Evolutionary conservation across 2,113 vertebrate genomes (phyloP).

Genomic region (Procapra przewalskii): DNA sequence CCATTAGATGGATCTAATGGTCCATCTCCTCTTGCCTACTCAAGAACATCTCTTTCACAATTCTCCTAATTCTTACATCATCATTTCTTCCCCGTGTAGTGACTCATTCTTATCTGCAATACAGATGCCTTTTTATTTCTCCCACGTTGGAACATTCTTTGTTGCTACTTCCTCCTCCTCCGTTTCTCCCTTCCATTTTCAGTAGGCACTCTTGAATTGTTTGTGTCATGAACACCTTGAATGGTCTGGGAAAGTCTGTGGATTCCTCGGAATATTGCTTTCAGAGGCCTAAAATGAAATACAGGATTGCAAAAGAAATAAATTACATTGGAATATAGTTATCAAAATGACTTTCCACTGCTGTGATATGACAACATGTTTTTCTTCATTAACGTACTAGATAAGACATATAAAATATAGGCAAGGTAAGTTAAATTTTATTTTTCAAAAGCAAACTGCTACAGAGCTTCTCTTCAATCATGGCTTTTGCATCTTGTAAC

Average conservation of each 20-base stretch:
- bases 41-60: background rate
- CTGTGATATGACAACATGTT: background rate
- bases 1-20: too few relatives aligned
- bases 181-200: background rate
- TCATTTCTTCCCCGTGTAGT: background rate
- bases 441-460: background rate
- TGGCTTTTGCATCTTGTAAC: background rate
- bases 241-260: background rate
- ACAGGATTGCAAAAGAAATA: background rate
- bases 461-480: background rate
- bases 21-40: background rate
- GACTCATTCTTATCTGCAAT: conserved; percentile 29
- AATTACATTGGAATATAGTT: background rate
- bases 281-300: conserved; percentile 17
- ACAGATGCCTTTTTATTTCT: background rate
- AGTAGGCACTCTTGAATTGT: background rate
- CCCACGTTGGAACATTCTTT: background rate
- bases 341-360: conserved; percentile 8
- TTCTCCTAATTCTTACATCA: background rate
- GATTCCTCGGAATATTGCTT: background rate
- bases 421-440: background rate
- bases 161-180: background rate
- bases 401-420: background rate
- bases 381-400: background rate
- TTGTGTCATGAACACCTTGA: background rate